A percentile compares a stretch with the other conserved stretches of the same genome.
These are phyloP conservation scores for Bubo blakistoni DNA, from an alignment of 2,113 vertebrate genomes.

Conservation along the genomic window DNA sequence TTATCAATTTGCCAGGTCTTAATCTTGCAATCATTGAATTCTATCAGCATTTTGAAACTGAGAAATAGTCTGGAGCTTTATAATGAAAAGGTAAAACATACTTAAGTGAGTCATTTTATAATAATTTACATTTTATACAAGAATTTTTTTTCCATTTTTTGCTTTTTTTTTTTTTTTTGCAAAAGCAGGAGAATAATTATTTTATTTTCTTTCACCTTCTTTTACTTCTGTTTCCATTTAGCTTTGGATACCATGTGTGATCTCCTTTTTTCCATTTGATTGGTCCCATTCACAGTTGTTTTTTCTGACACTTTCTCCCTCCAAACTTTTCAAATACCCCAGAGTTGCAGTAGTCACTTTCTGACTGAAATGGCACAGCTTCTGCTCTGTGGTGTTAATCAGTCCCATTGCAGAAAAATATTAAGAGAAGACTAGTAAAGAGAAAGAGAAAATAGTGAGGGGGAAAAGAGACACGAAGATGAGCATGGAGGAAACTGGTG, in stretches of 20 bases:
- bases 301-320: not conserved
- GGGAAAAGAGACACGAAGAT: not conserved
- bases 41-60: not conserved
- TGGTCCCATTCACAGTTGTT: not conserved
- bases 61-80: not conserved
- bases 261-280: not conserved
- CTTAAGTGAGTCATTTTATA: not conserved
- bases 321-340: not conserved
- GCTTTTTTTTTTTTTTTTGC: not conserved
- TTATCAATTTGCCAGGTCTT: not conserved
- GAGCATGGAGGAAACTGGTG: not conserved
- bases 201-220: not conserved
- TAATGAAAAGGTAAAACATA: not conserved
- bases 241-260: not conserved
- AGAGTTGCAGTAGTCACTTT: not conserved
- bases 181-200: not conserved
- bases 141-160: accelerated
- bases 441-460: not conserved
- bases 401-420: not conserved
- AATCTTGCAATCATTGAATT: not conserved
- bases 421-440: not conserved
- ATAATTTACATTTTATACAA: not conserved
- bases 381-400: not conserved
- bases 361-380: not conserved
- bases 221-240: not conserved